A percentile compares a stretch with the other conserved stretches of the same genome.
These are phyloP conservation scores for Edolisoma coerulescens DNA, from an alignment of 2,113 vertebrate genomes.

Conservation along the genomic window DNA sequence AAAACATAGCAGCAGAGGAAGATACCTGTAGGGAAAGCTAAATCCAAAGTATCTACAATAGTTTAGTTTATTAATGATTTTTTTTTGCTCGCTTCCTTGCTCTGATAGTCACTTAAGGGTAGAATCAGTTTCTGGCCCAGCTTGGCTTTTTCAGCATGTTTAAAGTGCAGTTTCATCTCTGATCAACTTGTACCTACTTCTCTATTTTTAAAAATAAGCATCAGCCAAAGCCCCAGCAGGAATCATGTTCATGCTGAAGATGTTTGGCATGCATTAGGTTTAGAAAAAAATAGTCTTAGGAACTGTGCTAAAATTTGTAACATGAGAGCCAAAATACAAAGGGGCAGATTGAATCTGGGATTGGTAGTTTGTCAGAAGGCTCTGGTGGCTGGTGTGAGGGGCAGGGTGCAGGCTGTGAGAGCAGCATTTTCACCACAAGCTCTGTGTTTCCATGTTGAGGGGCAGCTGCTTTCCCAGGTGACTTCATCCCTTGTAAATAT, in stretches of 20 bases:
- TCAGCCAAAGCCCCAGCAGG: background rate
- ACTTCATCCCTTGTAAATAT: background rate
- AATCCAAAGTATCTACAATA: background rate
- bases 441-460: background rate
- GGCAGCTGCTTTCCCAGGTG: background rate
- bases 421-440: accelerated
- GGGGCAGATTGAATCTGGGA: background rate
- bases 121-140: background rate
- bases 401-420: background rate
- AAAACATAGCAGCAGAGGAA: background rate
- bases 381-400: background rate
- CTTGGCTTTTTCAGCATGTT: background rate
- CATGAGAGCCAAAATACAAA: background rate
- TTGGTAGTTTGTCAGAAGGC: background rate
- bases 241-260: background rate
- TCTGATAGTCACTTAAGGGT: background rate
- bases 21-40: background rate
- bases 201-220: constrained; percentile 29
- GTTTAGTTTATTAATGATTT: background rate
- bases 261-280: background rate
- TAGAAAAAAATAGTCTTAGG: background rate
- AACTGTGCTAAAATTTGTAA: background rate
- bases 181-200: constrained; percentile 7
- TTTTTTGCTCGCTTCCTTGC: background rate
- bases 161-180: background rate